Evolutionary conservation across 2,888 invertebrate species (phyloP).

Genomic region (Flexamia atlantica): DNA sequence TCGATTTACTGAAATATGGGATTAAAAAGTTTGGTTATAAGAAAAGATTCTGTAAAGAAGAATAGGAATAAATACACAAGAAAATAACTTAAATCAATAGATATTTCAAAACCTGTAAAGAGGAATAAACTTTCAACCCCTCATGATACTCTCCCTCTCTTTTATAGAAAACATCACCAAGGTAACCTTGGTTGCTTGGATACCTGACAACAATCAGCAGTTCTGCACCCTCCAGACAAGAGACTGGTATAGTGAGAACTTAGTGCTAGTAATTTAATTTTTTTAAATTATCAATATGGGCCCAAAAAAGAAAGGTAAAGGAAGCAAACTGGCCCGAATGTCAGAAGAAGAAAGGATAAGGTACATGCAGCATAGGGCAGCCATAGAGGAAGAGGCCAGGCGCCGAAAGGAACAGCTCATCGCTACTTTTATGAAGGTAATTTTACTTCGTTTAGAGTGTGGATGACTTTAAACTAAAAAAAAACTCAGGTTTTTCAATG

Average conservation of each 20-base stretch:
- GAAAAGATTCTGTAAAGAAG: too few species aligned
- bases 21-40: too few species aligned
- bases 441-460: too few species aligned
- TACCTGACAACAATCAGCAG: not conserved
- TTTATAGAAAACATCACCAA: not conserved
- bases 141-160: too few species aligned
- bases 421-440: slow-evolving; percentile 88
- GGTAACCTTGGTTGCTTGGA: not conserved
- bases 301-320: slow-evolving; percentile 84
- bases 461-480: too few species aligned
- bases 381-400: slow-evolving; percentile 88
- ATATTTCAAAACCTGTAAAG: too few species aligned
- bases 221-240: not conserved
- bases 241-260: slow-evolving; percentile 26
- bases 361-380: slow-evolving; percentile 89
- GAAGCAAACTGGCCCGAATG: slow-evolving; percentile 89
- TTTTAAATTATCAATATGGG: slow-evolving; percentile 72
- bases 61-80: too few species aligned
- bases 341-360: slow-evolving; percentile 89
- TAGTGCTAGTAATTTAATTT: not conserved
- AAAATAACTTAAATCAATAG: too few species aligned
- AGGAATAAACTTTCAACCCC: too few species aligned
- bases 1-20: too few species aligned
- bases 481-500: too few species aligned
- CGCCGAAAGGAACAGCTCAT: slow-evolving; percentile 89